Evolutionary conservation across 2,888 invertebrate genomes (phyloP).

Genomic region (Ashinkailepas kermadecensis): DNA sequence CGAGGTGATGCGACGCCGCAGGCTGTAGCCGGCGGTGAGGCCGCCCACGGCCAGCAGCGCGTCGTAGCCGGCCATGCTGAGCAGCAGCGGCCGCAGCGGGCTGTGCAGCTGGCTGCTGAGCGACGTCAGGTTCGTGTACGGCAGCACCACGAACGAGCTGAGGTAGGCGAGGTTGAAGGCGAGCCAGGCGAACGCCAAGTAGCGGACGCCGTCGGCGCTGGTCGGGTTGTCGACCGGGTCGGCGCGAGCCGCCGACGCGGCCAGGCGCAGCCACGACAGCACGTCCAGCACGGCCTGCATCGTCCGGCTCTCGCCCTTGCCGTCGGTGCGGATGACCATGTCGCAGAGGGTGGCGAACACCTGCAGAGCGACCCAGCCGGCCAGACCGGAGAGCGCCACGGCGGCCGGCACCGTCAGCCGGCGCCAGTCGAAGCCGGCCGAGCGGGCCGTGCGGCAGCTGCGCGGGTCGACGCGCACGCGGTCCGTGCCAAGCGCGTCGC

Average conservation of each 20-base stretch:
- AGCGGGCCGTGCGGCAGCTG: neutral
- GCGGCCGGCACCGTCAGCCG: neutral
- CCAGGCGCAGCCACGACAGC: conserved; percentile 1
- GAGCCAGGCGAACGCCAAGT: neutral
- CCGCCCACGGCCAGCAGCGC: neutral
- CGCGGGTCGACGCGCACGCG: neutral
- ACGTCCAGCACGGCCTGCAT: neutral
- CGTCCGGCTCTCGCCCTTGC: neutral
- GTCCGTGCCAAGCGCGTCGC: neutral
- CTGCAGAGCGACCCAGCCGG: neutral
- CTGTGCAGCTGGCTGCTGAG: neutral
- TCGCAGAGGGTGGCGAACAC: neutral
- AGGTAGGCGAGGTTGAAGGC: neutral
- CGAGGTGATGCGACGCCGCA: neutral
- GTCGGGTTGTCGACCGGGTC: neutral
- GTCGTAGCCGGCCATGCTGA: neutral
- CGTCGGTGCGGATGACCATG: neutral
- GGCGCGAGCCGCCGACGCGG: neutral
- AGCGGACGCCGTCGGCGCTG: neutral
- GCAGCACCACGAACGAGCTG: neutral
- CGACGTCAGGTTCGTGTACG: neutral
- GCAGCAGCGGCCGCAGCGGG: neutral
- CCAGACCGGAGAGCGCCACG: neutral
- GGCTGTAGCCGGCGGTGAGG: neutral
- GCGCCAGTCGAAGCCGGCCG: neutral